Evolutionary conservation across 2,888 invertebrate species (phyloP).

Genomic region (Ariolimax columbianus): DNA sequence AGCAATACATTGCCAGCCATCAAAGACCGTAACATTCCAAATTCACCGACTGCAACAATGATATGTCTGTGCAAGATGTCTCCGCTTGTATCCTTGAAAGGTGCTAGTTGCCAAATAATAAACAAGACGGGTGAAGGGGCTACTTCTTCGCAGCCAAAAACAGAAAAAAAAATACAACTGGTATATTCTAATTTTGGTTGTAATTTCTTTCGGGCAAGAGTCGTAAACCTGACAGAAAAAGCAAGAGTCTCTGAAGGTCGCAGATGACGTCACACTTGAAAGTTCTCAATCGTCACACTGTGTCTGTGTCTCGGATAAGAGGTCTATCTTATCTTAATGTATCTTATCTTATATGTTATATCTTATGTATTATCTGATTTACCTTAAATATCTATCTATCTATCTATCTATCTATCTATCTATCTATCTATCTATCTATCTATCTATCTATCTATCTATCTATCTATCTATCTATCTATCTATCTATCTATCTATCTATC

Average conservation of each 20-base stretch:
- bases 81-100: conserved; percentile 11
- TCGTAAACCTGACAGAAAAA: conserved; percentile 16
- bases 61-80: not conserved
- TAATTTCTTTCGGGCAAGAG: conserved; percentile 6
- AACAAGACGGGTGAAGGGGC: not conserved
- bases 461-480: not conserved
- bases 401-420: conserved; percentile 21
- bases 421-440: not conserved
- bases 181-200: conserved; percentile 27
- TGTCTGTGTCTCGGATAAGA: too few relatives aligned
- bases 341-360: too few relatives aligned
- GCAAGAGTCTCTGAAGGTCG: not conserved
- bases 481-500: not conserved
- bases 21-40: not conserved
- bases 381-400: not conserved
- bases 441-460: not conserved
- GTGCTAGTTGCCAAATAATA: conserved; percentile 7
- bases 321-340: too few relatives aligned
- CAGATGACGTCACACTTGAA: not conserved
- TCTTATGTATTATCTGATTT: too few relatives aligned
- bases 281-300: too few relatives aligned
- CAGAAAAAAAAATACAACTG: conserved; percentile 29
- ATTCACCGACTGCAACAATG: not conserved
- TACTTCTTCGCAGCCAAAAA: not conserved
- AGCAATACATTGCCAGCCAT: not conserved